Percentiles rank a stretch among this genome's conserved stretches.
Evolutionary conservation across 2,888 invertebrate species (phyloP).

Genomic region (Octodonta nipae): DNA sequence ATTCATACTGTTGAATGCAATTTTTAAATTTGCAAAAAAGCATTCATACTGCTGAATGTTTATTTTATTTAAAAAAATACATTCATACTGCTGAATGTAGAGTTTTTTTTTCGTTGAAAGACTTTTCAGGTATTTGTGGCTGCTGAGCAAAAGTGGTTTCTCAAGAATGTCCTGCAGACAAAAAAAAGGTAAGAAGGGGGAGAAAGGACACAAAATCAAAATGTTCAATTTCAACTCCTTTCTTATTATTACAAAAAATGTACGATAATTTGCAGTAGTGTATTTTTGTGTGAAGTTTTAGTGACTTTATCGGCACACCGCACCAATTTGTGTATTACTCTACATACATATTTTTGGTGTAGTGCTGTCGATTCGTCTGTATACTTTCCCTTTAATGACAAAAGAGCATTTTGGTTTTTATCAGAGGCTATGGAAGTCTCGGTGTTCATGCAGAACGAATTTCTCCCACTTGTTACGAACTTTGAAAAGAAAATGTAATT

Average conservation of each 20-base stretch:
- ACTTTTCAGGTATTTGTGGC: neutral
- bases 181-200: conserved; percentile 38
- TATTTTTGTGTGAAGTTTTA: too few species aligned
- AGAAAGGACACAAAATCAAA: conserved; percentile 30
- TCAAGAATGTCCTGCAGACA: conserved; percentile 11
- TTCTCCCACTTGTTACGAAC: conserved; percentile 23
- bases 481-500: neutral
- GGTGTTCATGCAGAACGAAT: conserved; percentile 22
- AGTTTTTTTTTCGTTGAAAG: neutral
- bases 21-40: neutral
- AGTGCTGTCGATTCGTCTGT: conserved; percentile 6
- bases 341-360: conserved; percentile 10
- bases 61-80: neutral
- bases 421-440: conserved; percentile 32
- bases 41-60: conserved; percentile 9
- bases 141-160: conserved; percentile 9
- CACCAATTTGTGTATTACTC: conserved; percentile 16
- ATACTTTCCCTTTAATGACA: conserved; percentile 3
- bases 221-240: conserved; percentile 20
- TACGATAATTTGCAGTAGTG: too few species aligned
- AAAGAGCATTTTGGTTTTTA: conserved; percentile 29
- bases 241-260: too few species aligned
- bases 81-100: neutral
- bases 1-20: conserved; percentile 12
- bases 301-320: conserved; percentile 3